Base-by-base conservation (phyloP, 2,797 vertebrate genomes). In the Dryobates pubescens region DNA sequence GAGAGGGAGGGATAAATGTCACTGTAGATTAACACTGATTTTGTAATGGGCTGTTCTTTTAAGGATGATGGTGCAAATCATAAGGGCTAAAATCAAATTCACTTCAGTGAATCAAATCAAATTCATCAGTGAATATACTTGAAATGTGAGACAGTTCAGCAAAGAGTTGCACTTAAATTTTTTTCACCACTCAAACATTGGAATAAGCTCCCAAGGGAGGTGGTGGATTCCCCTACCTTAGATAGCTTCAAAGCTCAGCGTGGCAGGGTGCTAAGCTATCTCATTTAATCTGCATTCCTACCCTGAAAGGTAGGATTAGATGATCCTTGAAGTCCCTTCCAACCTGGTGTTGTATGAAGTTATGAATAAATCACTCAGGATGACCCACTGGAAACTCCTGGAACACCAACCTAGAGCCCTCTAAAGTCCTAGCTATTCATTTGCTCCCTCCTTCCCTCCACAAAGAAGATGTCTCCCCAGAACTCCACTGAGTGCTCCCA, bases 401-500 rank as follows among this genome's bases (percentile, higher is more conserved):
- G 41, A 92, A 89, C 54, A 84, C 49, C 88, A 86, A 81, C 49
- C 17, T 17, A 65, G 56, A 89, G 9, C 19, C 49, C 32, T 47
- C 45, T n/a, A 54, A 56, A 79, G 7, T 30, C 27, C 16, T 68
- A 73, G 45, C 11, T 34, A 72, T 38, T 41, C 24, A 45, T 81
- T 83, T 57, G 7, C 63, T 76, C 38, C 22, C 34, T 74, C 64
- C 29, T 10, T 85, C 51, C 30, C 24, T 86, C 71, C 69, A 26
- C 47, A 34, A 59, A 86, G 73, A 86, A 72, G 69, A 89, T 87
- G 76, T 8, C 76, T 88, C 68, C 82, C 72, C 79, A 81, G 87
- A 95, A 82, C 63, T 91, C 76, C 70, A 45, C 36, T 63, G 79
- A 94, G 73, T 47, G 70, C 11, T 92, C 84, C 57, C 73, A 95